A percentile compares a stretch with the other conserved stretches of the same genome.
Evolutionary conservation across 2,888 invertebrate genomes (phyloP).

Genomic region (Hypena proboscidalis): DNA sequence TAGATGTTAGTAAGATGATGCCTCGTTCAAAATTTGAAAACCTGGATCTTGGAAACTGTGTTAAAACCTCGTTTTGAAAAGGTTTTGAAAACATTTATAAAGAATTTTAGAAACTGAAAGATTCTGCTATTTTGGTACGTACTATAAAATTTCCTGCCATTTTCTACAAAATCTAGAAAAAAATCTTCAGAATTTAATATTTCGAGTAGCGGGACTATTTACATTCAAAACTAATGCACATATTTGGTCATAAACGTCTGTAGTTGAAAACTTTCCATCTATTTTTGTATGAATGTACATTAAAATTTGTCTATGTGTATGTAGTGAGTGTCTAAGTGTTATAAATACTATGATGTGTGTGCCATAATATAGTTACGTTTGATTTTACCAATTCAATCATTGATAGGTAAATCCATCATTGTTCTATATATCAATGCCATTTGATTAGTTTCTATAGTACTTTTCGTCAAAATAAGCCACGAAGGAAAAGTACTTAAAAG

Average conservation of each 20-base stretch:
- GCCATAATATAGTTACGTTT: constrained; percentile 46
- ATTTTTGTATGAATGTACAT: constrained; percentile 72
- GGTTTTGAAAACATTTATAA: constrained; percentile 1
- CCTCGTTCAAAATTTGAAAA: background rate
- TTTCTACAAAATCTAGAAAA: constrained; percentile 7
- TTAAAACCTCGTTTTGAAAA: background rate
- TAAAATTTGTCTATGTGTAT: constrained; percentile 25
- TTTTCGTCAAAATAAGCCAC: constrained; percentile 27
- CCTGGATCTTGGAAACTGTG: background rate
- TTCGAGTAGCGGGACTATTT: constrained; percentile 6
- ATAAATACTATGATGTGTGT: constrained; percentile 41
- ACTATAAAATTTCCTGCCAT: constrained; percentile 9
- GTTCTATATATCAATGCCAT: background rate
- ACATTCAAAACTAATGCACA: constrained; percentile 3
- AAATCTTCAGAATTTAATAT: constrained; percentile 6
- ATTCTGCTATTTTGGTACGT: constrained; percentile 29
- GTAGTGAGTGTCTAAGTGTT: constrained; percentile 28
- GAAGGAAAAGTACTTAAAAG: constrained; percentile 33
- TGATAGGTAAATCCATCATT: background rate
- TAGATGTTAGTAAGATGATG: background rate
- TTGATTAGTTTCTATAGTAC: constrained; percentile 29
- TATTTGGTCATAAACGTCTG: constrained; percentile 13
- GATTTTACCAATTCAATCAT: constrained; percentile 29
- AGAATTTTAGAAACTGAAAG: constrained; percentile 2
- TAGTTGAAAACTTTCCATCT: constrained; percentile 47